These are phyloP conservation scores for Grantiella picta DNA, from an alignment of 2,113 vertebrate genomes.

Conservation along the genomic window DNA sequence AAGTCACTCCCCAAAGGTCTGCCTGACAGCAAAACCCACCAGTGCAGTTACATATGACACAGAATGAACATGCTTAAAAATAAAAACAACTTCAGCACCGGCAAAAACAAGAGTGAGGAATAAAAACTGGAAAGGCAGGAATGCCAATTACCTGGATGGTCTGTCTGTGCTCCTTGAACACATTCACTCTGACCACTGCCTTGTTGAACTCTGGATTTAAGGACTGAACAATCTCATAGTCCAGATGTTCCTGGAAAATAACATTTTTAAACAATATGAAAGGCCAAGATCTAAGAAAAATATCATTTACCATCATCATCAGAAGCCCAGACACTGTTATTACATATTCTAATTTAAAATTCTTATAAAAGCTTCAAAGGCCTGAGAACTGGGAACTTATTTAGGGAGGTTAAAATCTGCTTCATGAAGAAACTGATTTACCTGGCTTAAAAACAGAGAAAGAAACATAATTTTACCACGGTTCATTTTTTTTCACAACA, in stretches of 20 bases:
- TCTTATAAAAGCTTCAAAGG: not conserved
- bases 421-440: not conserved
- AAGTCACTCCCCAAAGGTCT: not conserved
- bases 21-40: not conserved
- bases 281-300: not conserved
- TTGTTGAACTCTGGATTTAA: constrained; percentile 98
- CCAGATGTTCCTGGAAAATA: constrained; percentile 86
- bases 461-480: not conserved
- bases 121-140: not conserved
- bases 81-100: not conserved
- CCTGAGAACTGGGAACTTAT: not conserved
- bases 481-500: not conserved
- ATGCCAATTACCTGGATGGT: constrained; percentile 88
- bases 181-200: constrained; percentile 94
- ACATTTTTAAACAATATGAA: not conserved
- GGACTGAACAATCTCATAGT: constrained; percentile 98
- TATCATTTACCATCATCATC: rapidly evolving
- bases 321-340: not conserved
- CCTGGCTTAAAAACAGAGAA: not conserved
- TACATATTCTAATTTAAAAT: not conserved
- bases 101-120: not conserved
- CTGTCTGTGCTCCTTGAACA: constrained; percentile 96
- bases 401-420: not conserved
- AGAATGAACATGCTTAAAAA: not conserved
- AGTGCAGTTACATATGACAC: not conserved